Conservation (phyloP, 2,888 invertebrate species). For the Andrena flavipes region DNA sequence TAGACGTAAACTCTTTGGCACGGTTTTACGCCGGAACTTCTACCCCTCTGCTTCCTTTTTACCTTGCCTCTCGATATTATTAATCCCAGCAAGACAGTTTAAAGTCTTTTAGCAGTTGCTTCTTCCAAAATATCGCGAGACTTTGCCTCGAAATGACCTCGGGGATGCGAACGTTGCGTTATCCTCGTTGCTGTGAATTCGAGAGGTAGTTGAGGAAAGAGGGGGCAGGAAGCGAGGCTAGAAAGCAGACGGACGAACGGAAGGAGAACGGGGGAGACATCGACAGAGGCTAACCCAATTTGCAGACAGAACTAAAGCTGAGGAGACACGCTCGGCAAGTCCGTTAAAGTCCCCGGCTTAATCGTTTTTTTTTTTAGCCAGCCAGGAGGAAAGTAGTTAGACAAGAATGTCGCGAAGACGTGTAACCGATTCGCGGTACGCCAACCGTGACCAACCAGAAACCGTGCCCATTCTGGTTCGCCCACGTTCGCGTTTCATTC, state of each 20-base stretch:
- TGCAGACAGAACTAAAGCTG: constrained; percentile 65
- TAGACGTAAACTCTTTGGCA: not conserved
- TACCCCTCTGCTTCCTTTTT: too few species aligned
- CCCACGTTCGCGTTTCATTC: constrained; percentile 63
- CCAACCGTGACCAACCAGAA: constrained; percentile 16
- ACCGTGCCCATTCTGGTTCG: constrained; percentile 58
- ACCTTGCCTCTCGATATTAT: too few species aligned
- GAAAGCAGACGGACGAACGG: not conserved
- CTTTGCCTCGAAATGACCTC: too few species aligned
- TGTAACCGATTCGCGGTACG: constrained; percentile 5
- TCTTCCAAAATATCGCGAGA: too few species aligned
- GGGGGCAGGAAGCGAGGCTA: not conserved
- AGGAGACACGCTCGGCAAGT: constrained; percentile 68
- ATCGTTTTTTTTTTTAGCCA: constrained; percentile 60
- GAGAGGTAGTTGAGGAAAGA: not conserved
- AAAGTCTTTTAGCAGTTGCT: too few species aligned
- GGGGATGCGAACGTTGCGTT: too few species aligned
- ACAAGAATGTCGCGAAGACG: not conserved
- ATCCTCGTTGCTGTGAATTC: not conserved
- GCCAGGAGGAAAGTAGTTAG: not conserved
- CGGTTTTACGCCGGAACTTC: not conserved
- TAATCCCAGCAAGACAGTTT: too few species aligned
- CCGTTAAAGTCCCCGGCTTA: constrained; percentile 75
- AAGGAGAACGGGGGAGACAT: constrained; percentile 11
- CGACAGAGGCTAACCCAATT: constrained; percentile 66